Evolutionary conservation across 2,888 invertebrate species (phyloP).

Genomic region (Drosophila longiperda): DNA sequence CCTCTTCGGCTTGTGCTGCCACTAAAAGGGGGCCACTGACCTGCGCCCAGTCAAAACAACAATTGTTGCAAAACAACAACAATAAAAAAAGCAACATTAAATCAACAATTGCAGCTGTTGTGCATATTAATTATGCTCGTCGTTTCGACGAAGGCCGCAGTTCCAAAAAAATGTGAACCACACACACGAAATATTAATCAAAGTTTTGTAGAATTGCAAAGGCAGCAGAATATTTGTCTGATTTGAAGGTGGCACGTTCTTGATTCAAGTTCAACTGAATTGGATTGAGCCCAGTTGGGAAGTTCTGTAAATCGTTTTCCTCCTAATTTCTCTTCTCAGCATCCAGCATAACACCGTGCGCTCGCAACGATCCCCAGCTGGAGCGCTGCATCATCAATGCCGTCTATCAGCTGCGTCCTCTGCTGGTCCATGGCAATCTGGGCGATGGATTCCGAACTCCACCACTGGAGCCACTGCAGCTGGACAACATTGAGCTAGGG

Average conservation of each 20-base stretch:
- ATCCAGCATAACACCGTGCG: conserved; percentile 81
- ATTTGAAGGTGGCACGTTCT: conserved; percentile 48
- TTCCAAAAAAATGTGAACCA: conserved; percentile 21
- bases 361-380: conserved; percentile 83
- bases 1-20: background rate
- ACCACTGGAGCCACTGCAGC: conserved; percentile 81
- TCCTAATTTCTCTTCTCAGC: conserved; percentile 25
- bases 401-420: conserved; percentile 81
- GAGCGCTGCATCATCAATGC: conserved; percentile 83
- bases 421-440: conserved; percentile 82
- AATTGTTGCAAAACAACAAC: conserved; percentile 15
- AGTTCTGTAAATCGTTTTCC: background rate
- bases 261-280: conserved; percentile 42
- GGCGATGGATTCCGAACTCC: conserved; percentile 84
- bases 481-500: conserved; percentile 83
- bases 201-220: conserved; percentile 38
- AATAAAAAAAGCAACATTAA: conserved; percentile 9
- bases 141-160: conserved; percentile 37
- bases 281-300: background rate
- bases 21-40: conserved; percentile 37
- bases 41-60: conserved; percentile 30
- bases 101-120: conserved; percentile 37
- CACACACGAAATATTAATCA: background rate
- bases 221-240: conserved; percentile 14
- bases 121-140: conserved; percentile 55